Conservation (phyloP, 2,797 vertebrate genomes). For the Poecilia picta region DNA sequence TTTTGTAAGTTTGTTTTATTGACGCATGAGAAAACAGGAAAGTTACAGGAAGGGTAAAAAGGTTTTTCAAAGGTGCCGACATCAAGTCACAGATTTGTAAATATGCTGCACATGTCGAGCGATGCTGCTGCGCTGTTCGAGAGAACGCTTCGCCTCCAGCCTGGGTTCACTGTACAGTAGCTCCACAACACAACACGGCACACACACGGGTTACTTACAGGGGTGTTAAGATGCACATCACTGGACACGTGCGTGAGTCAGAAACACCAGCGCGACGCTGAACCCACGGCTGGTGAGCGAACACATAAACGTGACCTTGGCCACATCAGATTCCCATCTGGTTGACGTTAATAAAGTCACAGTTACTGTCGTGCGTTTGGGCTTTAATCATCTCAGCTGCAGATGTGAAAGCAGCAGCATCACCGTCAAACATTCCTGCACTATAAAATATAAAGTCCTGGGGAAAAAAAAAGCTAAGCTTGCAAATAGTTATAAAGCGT, state of each 20-base stretch:
- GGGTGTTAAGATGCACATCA: slow-evolving; percentile 27
- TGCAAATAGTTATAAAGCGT: slow-evolving; percentile 19
- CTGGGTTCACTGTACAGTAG: slow-evolving; percentile 42
- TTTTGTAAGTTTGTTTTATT: slow-evolving; percentile 53
- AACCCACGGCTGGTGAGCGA: slow-evolving; percentile 43
- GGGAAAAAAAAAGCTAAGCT: not conserved
- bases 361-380: slow-evolving; percentile 7
- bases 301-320: slow-evolving; percentile 62
- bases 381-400: not conserved
- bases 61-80: slow-evolving; percentile 41
- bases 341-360: slow-evolving; percentile 75
- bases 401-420: slow-evolving; percentile 29
- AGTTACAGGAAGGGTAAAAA: slow-evolving; percentile 27
- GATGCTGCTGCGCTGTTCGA: slow-evolving; percentile 35
- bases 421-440: slow-evolving; percentile 36
- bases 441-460: slow-evolving; percentile 21
- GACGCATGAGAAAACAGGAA: slow-evolving; percentile 43
- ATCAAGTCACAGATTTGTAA: slow-evolving; percentile 25
- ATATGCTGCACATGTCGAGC: slow-evolving; percentile 40
- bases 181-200: slow-evolving; percentile 25
- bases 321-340: slow-evolving; percentile 84
- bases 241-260: slow-evolving; percentile 10
- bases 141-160: slow-evolving; percentile 36
- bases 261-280: slow-evolving; percentile 29
- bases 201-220: slow-evolving; percentile 30